Percentiles rank a stretch among this genome's conserved stretches.
These are phyloP conservation scores for Vesta saturnalis DNA, from an alignment of 2,888 invertebrate genomes.

Conservation along the genomic window DNA sequence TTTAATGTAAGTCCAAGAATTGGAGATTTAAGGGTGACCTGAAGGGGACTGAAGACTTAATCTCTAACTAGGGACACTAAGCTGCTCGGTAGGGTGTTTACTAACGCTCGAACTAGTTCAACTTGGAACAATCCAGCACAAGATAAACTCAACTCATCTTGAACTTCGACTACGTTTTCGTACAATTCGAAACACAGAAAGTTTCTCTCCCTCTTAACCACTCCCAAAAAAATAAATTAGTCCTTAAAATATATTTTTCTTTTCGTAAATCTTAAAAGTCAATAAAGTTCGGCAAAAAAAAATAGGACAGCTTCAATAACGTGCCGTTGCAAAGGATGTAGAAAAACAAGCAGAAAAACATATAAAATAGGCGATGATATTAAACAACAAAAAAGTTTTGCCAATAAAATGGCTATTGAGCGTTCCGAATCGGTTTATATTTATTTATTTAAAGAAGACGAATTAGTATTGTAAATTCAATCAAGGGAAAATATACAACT, in stretches of 20 bases:
- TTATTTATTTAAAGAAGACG: slow-evolving; percentile 30
- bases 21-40: slow-evolving; percentile 45
- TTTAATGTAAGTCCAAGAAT: slow-evolving; percentile 34
- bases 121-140: slow-evolving; percentile 50
- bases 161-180: slow-evolving; percentile 44
- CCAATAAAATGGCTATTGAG: slow-evolving; percentile 48
- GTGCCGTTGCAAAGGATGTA: slow-evolving; percentile 48
- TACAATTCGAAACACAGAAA: slow-evolving; percentile 38
- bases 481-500: slow-evolving; percentile 29
- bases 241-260: background rate
- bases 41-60: slow-evolving; percentile 46
- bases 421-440: slow-evolving; percentile 16
- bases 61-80: slow-evolving; percentile 50
- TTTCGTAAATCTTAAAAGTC: background rate
- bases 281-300: slow-evolving; percentile 18
- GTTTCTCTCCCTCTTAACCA: slow-evolving; percentile 16
- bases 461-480: slow-evolving; percentile 28
- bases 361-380: slow-evolving; percentile 47
- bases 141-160: slow-evolving; percentile 52
- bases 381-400: slow-evolving; percentile 48
- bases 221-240: background rate
- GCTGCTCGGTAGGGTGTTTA: slow-evolving; percentile 52
- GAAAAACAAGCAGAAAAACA: slow-evolving; percentile 41
- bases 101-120: slow-evolving; percentile 45
- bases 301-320: slow-evolving; percentile 40